Conservation (phyloP, 2,113 vertebrate species). For the Corythoichthys haematopterus region DNA sequence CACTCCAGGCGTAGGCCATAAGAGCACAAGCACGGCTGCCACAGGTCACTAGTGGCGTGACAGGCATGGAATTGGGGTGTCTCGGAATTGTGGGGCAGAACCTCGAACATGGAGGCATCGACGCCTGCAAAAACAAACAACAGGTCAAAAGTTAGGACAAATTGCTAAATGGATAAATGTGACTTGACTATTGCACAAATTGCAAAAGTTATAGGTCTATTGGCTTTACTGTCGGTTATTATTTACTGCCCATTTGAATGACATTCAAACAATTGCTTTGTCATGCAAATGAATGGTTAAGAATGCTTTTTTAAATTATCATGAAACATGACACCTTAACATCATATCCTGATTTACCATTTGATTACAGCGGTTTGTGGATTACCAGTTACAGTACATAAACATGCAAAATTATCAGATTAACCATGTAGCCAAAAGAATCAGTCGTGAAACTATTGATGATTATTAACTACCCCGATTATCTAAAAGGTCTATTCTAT, state of each 20-base stretch:
- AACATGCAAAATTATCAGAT: no score
- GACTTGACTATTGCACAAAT: no score
- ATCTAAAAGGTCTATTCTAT: no score
- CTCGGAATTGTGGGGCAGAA: constrained; percentile 70
- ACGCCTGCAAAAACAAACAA: constrained; percentile 69
- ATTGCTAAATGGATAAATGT: background rate
- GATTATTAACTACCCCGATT: no score
- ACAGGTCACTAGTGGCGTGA: constrained; percentile 71
- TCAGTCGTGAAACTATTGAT: no score
- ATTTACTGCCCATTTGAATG: background rate
- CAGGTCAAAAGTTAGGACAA: background rate
- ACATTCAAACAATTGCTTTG: background rate
- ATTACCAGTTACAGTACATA: background rate
- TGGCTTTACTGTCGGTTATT: background rate
- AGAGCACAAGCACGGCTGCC: constrained; percentile 84
- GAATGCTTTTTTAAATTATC: background rate
- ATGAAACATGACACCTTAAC: background rate
- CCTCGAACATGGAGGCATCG: constrained; percentile 86
- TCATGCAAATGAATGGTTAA: background rate
- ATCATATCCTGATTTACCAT: background rate
- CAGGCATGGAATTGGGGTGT: constrained; percentile 76
- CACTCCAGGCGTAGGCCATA: constrained; percentile 88
- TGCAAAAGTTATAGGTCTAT: no score
- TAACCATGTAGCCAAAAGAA: no score
- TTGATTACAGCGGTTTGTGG: background rate